A percentile compares a stretch with the other conserved stretches of the same genome.
These are phyloP conservation scores for Oncorhynchus keta DNA, from an alignment of 2,113 vertebrate species.

Conservation along the genomic window DNA sequence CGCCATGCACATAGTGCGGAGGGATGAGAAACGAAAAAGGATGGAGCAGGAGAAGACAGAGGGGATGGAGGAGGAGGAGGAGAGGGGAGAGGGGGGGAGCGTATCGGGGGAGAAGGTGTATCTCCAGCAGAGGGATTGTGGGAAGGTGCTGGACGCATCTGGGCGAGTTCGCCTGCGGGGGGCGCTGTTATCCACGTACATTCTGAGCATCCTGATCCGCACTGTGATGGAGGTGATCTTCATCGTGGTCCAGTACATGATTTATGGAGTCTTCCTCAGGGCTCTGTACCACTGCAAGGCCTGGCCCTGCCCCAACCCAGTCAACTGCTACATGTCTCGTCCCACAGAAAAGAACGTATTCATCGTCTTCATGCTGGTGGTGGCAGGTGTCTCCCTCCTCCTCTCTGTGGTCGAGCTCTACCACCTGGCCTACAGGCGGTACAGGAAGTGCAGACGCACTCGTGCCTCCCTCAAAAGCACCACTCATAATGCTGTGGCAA, in stretches of 20 bases:
- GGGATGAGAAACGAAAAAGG: constrained; percentile 82
- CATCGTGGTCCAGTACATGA: constrained; percentile 87
- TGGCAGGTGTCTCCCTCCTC: constrained; percentile 86
- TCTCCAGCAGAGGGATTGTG: constrained; percentile 71
- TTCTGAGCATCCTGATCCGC: constrained; percentile 91
- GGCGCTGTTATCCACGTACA: constrained; percentile 86
- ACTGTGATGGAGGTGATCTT: constrained; percentile 92
- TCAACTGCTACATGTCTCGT: constrained; percentile 95
- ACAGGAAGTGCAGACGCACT: constrained; percentile 49
- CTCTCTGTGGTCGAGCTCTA: constrained; percentile 90
- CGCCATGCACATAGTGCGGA: constrained; percentile 86
- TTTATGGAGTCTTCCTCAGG: constrained; percentile 90
- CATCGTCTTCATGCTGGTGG: constrained; percentile 94
- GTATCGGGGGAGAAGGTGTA: constrained; percentile 69
- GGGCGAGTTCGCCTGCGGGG: constrained; percentile 81
- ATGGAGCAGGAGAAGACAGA: constrained; percentile 61
- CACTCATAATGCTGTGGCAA: constrained; percentile 26
- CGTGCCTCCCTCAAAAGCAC: constrained; percentile 33
- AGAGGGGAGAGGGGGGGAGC: background rate
- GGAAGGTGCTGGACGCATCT: constrained; percentile 64
- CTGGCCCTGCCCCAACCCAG: constrained; percentile 87
- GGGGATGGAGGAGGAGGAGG: constrained; percentile 16
- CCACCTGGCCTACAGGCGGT: constrained; percentile 88
- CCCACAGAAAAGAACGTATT: constrained; percentile 98
- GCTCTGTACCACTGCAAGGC: constrained; percentile 85